These are phyloP conservation scores for Pararge aegeria DNA, from an alignment of 1,140 invertebrate genomes.

Conservation along the genomic window DNA sequence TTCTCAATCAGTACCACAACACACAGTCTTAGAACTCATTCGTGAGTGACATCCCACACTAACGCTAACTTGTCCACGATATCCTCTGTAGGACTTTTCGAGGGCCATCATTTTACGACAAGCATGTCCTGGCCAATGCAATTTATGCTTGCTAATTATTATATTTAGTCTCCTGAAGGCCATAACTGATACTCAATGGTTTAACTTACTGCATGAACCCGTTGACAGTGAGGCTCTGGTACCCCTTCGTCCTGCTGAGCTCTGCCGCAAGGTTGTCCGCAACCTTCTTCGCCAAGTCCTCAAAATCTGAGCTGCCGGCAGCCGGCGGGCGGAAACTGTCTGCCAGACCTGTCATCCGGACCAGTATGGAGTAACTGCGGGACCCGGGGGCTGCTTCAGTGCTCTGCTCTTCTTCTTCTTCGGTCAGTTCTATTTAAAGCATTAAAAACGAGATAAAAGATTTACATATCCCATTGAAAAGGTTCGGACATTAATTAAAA, in stretches of 20 bases:
- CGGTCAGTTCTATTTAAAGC: constrained; percentile 42
- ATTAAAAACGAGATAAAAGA: background rate
- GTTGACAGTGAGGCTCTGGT: constrained; percentile 84
- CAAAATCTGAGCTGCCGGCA: constrained; percentile 85
- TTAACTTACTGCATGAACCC: constrained; percentile 86
- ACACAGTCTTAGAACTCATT: no score
- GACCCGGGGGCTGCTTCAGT: constrained; percentile 81
- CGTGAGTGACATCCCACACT: no score
- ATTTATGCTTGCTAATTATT: no score
- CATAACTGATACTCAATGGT: no score
- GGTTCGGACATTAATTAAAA: no score
- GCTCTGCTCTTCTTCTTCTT: constrained; percentile 73
- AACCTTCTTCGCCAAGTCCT: constrained; percentile 86
- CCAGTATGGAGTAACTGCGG: constrained; percentile 84
- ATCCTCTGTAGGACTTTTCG: no score
- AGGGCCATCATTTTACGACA: no score
- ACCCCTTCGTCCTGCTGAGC: constrained; percentile 85
- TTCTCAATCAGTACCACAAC: no score
- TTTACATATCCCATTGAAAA: background rate
- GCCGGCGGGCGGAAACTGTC: constrained; percentile 87
- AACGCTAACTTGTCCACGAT: no score
- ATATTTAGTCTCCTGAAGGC: no score
- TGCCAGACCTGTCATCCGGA: constrained; percentile 88
- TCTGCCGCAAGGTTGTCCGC: constrained; percentile 83
- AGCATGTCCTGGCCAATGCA: no score